Conservation (phyloP, 2,888 invertebrate species). For the Euplexia lucipara region DNA sequence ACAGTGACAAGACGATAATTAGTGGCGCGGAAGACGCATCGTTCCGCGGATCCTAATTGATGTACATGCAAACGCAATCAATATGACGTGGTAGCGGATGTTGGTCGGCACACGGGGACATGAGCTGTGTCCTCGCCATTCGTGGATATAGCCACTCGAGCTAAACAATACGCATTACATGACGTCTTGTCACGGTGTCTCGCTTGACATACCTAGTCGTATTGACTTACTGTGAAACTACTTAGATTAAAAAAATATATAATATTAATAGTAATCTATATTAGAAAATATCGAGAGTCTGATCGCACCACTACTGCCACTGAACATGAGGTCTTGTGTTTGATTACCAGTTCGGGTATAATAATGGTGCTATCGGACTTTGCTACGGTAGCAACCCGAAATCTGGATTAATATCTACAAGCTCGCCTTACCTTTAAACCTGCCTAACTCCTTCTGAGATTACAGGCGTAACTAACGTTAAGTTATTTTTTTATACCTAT, state of each 20-base stretch:
- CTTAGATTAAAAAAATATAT: background rate
- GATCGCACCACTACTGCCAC: background rate
- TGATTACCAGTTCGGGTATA: too few relatives aligned
- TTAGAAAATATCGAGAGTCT: background rate
- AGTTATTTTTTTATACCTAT: too few relatives aligned
- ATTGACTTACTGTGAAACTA: background rate
- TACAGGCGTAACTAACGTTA: too few relatives aligned
- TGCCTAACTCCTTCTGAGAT: too few relatives aligned
- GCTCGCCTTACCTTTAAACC: too few relatives aligned
- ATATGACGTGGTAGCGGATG: conserved; percentile 85
- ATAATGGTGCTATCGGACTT: too few relatives aligned
- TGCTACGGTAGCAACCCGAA: too few relatives aligned
- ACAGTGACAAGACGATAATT: conserved; percentile 87
- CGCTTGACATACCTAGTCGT: conserved; percentile 14
- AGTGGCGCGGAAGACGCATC: conserved; percentile 87
- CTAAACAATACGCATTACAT: conserved; percentile 49
- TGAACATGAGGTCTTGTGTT: too few relatives aligned
- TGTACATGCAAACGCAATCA: conserved; percentile 90
- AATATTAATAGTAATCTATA: too few relatives aligned
- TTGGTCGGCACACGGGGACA: conserved; percentile 74
- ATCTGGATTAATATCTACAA: too few relatives aligned
- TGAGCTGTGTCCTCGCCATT: conserved; percentile 57
- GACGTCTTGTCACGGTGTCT: conserved; percentile 34
- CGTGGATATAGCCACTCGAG: conserved; percentile 48
- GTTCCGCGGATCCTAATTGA: conserved; percentile 88